Percentiles rank a stretch among this genome's conserved stretches.
phyloP scores from a whole-genome alignment of 2,888 invertebrate genomes.

The Strigamia maritima region DNA sequence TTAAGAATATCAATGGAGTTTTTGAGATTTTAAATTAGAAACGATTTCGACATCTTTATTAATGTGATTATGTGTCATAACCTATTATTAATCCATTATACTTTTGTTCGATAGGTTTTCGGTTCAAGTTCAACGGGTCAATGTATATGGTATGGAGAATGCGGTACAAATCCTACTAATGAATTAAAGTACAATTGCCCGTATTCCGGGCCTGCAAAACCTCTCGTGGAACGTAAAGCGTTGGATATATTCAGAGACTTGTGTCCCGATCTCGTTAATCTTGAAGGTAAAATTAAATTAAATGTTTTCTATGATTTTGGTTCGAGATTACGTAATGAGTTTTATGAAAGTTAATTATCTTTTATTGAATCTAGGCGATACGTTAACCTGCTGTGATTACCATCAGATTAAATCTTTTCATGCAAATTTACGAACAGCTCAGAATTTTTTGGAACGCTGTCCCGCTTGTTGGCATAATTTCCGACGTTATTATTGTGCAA shows the following conservation, averaged over 20 bases:
- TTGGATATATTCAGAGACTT: not conserved
- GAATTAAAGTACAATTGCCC: not conserved
- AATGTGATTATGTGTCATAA: not conserved
- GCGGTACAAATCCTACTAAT: conserved; percentile 12
- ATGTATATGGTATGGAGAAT: conserved; percentile 31
- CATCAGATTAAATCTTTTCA: conserved; percentile 26
- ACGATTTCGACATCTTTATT: not conserved
- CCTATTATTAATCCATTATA: not conserved
- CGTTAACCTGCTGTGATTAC: conserved; percentile 35
- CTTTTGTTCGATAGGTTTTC: not conserved
- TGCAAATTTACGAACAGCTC: not conserved
- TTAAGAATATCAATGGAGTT: no score
- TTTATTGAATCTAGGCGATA: conserved; percentile 3
- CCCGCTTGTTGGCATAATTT: conserved; percentile 86
- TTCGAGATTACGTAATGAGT: not conserved
- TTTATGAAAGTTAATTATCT: not conserved
- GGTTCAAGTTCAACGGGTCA: conserved; percentile 9
- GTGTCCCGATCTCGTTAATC: not conserved
- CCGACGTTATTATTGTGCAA: conserved; percentile 73
- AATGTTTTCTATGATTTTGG: not conserved
- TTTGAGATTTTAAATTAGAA: not conserved
- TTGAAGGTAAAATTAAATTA: not conserved
- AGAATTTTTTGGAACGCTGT: conserved; percentile 67
- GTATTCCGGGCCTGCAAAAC: not conserved
- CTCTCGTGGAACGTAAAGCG: not conserved